Conservation (phyloP, 1,140 invertebrate genomes). For the Pseudobourletiella spinata region DNA sequence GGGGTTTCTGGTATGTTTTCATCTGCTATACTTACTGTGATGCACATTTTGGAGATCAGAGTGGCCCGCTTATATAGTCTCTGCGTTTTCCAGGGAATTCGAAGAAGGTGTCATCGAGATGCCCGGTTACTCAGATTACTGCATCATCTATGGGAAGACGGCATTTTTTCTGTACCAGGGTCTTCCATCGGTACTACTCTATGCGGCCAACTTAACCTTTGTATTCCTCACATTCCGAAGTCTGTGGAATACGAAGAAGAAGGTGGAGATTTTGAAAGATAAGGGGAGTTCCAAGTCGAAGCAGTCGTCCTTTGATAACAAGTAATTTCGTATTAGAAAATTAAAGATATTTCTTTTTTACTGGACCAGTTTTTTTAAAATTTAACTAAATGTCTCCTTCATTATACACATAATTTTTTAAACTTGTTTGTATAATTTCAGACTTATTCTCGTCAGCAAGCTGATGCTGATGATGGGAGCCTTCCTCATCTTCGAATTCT, state of each 20-base stretch:
- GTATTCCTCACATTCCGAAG: neutral
- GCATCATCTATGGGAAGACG: neutral
- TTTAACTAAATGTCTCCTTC: neutral
- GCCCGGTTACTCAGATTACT: neutral
- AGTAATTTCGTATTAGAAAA: neutral
- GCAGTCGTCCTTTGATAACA: neutral
- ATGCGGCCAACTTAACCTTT: neutral
- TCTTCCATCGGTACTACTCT: neutral
- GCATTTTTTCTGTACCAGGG: neutral
- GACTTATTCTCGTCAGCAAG: neutral
- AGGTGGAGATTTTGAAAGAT: neutral
- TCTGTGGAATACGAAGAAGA: neutral
- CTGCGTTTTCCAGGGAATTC: neutral
- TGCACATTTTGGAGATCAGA: neutral
- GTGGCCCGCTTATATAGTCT: neutral
- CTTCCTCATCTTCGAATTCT: neutral
- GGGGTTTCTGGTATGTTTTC: neutral
- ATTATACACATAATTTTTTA: neutral
- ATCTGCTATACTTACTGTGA: neutral
- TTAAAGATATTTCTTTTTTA: neutral
- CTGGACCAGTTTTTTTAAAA: neutral
- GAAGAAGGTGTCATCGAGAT: neutral
- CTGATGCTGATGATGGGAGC: neutral
- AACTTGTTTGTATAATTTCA: neutral
- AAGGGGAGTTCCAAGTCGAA: neutral